Conservation (phyloP, 2,888 invertebrate genomes). For the Micropterix aruncella region DNA sequence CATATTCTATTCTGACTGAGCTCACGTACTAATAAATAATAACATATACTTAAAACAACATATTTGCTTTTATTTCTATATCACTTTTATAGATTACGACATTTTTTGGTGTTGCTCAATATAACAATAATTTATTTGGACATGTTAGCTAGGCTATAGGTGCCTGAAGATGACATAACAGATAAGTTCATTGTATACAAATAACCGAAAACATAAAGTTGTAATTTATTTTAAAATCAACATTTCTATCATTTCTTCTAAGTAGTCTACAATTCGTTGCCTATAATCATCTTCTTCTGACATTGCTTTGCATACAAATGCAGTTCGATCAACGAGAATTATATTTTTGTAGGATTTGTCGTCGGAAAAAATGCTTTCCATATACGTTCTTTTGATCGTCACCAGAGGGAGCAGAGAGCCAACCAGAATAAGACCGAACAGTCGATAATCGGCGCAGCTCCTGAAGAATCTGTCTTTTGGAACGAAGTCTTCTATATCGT, state of each 20-base stretch:
- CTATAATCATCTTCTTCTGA: slow-evolving; percentile 18
- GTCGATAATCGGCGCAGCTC: slow-evolving; percentile 15
- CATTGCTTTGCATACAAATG: slow-evolving; percentile 21
- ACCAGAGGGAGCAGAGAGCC: slow-evolving; percentile 23
- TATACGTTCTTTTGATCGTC: slow-evolving; percentile 20
- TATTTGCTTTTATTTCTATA: no score
- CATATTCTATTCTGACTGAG: no score
- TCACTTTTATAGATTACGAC: no score
- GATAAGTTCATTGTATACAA: no score
- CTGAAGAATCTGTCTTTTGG: slow-evolving; percentile 4
- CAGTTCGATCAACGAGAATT: slow-evolving; percentile 22
- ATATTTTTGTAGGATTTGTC: slow-evolving; percentile 22
- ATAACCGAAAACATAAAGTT: background rate
- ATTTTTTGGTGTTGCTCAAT: no score
- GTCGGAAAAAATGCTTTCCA: slow-evolving; percentile 18
- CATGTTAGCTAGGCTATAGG: no score
- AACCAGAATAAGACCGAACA: slow-evolving; percentile 20
- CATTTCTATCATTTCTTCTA: slow-evolving; percentile 8
- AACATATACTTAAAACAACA: no score
- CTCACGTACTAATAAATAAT: no score
- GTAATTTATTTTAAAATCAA: slow-evolving; percentile 2
- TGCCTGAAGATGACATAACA: no score
- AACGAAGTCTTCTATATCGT: slow-evolving; percentile 5
- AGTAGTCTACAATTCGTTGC: slow-evolving; percentile 4
- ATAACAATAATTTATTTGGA: no score